Evolutionary conservation across 2,113 vertebrate genomes (phyloP).

Genomic region (Hypanus sabinus): DNA sequence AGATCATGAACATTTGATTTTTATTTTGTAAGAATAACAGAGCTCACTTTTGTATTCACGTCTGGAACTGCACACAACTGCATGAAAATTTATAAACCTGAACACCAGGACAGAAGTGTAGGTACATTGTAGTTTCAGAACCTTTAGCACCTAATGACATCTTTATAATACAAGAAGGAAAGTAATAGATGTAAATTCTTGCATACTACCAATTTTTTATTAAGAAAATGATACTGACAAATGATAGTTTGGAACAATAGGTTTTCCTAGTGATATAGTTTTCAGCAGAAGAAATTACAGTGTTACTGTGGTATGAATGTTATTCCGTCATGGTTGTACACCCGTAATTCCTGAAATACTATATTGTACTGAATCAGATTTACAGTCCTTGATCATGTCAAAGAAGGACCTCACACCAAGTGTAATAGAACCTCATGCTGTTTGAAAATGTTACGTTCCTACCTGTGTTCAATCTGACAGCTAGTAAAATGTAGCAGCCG

Average conservation of each 20-base stretch:
- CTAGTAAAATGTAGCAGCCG: not conserved
- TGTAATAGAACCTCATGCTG: constrained; percentile 41
- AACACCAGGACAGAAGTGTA: not conserved
- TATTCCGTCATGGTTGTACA: not conserved
- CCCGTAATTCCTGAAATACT: constrained; percentile 42
- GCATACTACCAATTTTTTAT: not conserved
- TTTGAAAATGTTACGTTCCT: constrained; percentile 41
- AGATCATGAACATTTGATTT: not conserved
- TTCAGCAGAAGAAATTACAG: not conserved
- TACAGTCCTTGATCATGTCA: constrained; percentile 40
- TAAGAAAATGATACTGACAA: not conserved
- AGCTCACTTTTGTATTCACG: not conserved
- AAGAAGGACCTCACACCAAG: constrained; percentile 44
- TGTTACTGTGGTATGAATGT: constrained; percentile 8
- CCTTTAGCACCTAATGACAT: not conserved
- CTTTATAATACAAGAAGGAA: not conserved
- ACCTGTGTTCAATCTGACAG: constrained; percentile 35
- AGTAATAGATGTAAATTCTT: not conserved
- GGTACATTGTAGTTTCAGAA: not conserved
- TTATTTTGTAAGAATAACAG: not conserved
- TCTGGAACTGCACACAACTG: not conserved
- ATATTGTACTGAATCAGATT: constrained; percentile 48
- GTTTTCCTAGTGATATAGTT: not conserved
- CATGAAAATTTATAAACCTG: not conserved
- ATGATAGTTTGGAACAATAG: constrained; percentile 8